phyloP scores from a whole-genome alignment of 2,113 vertebrate species.

The Chitala chitala region DNA sequence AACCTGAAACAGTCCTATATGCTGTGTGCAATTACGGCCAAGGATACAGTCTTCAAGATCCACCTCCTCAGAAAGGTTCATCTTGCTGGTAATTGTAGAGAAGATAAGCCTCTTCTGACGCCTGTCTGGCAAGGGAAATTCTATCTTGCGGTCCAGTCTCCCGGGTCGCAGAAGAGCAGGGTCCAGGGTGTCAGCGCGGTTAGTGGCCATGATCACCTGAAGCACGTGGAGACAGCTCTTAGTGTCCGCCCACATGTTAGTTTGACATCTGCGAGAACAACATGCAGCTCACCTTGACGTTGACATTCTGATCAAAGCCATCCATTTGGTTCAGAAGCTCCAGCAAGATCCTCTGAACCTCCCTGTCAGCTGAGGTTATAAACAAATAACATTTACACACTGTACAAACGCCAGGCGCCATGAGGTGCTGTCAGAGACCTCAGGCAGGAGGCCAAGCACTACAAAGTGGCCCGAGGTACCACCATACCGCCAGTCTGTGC shows the following conservation, averaged over 20 bases:
- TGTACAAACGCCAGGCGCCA: background rate
- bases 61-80: conserved; percentile 93
- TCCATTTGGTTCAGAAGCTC: conserved; percentile 96
- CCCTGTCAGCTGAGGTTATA: conserved; percentile 72
- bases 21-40: background rate
- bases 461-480: background rate
- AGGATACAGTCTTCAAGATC: conserved; percentile 96
- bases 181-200: conserved; percentile 88
- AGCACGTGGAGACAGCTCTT: background rate
- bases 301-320: conserved; percentile 91
- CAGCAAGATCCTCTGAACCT: conserved; percentile 86
- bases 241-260: no score
- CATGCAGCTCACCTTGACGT: conserved; percentile 87
- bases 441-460: conserved; percentile 25
- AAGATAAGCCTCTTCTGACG: conserved; percentile 88
- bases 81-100: conserved; percentile 90
- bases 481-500: conserved; percentile 84
- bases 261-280: background rate
- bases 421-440: conserved; percentile 56
- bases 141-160: conserved; percentile 86
- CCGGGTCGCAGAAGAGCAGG: conserved; percentile 83
- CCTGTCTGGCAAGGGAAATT: conserved; percentile 87
- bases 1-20: background rate
- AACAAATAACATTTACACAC: no score
- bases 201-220: conserved; percentile 93